Base-by-base conservation (phyloP, 2,888 invertebrate species). In the Clistopyga incitator region DNA sequence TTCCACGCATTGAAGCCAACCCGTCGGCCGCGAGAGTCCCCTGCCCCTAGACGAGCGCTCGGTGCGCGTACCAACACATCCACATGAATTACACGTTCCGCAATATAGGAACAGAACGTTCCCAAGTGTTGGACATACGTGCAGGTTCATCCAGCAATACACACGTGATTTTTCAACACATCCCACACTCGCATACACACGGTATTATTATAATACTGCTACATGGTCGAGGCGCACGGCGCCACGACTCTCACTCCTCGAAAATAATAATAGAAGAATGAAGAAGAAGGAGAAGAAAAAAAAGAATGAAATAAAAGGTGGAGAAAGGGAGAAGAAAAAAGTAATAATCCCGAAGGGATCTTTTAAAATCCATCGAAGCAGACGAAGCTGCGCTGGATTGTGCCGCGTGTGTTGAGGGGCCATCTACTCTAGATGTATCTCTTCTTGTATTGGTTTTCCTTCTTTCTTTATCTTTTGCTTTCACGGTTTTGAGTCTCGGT, bases 281-380 rank as follows among this genome's bases (percentile, higher is more conserved):
- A 91, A 91, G 88, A 67, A 92, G 90, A 90, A 92, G 92, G 92
- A 92, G 90, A 90, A 90, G 89, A 90, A 90, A 90, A 91, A 90
- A 89, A 92, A 92, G 91, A 89, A 82, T 72, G 78, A 77, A 80
- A 75, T 67, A 76, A 80, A 77, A 78, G 68, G 47, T 90, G 91
- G 91, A 90, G 91, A 91, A 90, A 91, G 90, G 90, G 90, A 72
- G 72, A 87, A 87, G 89, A 88, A 90, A 91, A 92, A 92, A 93
- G 93, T 92, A 93, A 93, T 93, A 93, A 93, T 93, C 93, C 93
- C 91, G 88, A 78, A 78, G 93, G 91, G 93, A 92, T 92, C 93
- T 93, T 93, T 93, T 93, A 93, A 93, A 93, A 93, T 91, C 92
- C 93, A 93, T 92, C 92, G 92, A 91, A 92, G 93, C 93, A 92